Conservation (phyloP, 2,888 invertebrate genomes). For the Parnassius orleans region DNA sequence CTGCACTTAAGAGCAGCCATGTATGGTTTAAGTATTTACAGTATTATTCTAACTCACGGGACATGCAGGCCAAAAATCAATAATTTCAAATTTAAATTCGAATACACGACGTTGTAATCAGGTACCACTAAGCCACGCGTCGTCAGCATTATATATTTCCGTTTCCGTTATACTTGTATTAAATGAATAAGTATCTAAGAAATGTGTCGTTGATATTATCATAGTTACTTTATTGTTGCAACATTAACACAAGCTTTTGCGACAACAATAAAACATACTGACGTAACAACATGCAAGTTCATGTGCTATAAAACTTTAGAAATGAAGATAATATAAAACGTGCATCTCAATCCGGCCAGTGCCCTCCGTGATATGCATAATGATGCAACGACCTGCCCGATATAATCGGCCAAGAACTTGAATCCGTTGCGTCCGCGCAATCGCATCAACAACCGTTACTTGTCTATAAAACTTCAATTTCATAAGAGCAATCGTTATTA, state of each 20-base stretch:
- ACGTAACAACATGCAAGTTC: constrained; percentile 12
- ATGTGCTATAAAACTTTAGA: neutral
- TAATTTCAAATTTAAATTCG: too few species aligned
- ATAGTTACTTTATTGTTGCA: too few species aligned
- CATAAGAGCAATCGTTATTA: constrained; percentile 27
- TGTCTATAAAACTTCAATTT: constrained; percentile 61
- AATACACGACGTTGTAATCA: too few species aligned
- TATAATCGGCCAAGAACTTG: constrained; percentile 66
- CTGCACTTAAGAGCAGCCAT: too few species aligned
- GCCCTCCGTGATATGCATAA: constrained; percentile 39
- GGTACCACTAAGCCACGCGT: too few species aligned
- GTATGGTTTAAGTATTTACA: too few species aligned
- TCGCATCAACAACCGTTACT: constrained; percentile 63
- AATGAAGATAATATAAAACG: constrained; percentile 12
- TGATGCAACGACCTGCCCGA: constrained; percentile 63
- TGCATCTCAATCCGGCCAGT: constrained; percentile 63
- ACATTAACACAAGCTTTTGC: neutral
- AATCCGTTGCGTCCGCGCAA: constrained; percentile 52
- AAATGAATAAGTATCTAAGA: too few species aligned
- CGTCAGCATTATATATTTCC: too few species aligned
- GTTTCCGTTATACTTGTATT: too few species aligned
- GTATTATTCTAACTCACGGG: too few species aligned
- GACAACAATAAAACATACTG: constrained; percentile 1
- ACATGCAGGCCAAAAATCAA: too few species aligned
- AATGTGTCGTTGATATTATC: too few species aligned